A percentile compares a stretch with the other conserved stretches of the same genome.
These are phyloP conservation scores for Cotesia congregata DNA, from an alignment of 2,888 invertebrate genomes.

Conservation along the genomic window DNA sequence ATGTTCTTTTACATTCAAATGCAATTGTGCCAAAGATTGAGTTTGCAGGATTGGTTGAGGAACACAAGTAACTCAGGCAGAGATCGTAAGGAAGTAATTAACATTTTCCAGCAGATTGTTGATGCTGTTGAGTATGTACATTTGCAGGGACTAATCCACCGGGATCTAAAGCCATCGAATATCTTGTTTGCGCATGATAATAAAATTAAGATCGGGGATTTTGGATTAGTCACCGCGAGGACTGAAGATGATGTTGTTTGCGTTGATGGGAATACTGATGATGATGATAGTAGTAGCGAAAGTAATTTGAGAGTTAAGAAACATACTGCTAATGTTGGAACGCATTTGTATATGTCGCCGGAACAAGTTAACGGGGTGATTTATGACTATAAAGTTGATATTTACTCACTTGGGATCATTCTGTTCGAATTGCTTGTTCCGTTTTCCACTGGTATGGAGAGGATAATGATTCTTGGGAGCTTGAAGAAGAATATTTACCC, in stretches of 20 bases:
- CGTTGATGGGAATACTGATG: conserved; percentile 5
- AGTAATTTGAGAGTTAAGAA: conserved; percentile 65
- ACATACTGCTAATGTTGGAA: conserved; percentile 81
- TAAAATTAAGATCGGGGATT: conserved; percentile 95
- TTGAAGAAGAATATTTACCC: conserved; percentile 81
- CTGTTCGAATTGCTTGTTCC: conserved; percentile 93
- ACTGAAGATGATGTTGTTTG: conserved; percentile 73
- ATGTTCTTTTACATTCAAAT: conserved; percentile 96
- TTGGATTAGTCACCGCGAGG: conserved; percentile 96
- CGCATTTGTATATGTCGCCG: conserved; percentile 97
- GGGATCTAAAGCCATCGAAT: conserved; percentile 95
- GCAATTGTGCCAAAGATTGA: conserved; percentile 93
- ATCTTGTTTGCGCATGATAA: conserved; percentile 94
- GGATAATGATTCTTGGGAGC: conserved; percentile 78
- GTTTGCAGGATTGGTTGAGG: conserved; percentile 91
- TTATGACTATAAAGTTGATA: conserved; percentile 94
- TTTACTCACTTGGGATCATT: conserved; percentile 94
- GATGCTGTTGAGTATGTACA: conserved; percentile 97
- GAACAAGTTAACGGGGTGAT: conserved; percentile 85
- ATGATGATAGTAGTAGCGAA: conserved; percentile 45
- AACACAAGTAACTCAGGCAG: conserved; percentile 54
- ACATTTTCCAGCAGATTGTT: conserved; percentile 91
- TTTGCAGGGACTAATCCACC: conserved; percentile 90
- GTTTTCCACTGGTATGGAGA: conserved; percentile 92
- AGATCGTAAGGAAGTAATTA: conserved; percentile 72